Conservation (phyloP, 2,888 invertebrate species). For the Stenodema calcarata region DNA sequence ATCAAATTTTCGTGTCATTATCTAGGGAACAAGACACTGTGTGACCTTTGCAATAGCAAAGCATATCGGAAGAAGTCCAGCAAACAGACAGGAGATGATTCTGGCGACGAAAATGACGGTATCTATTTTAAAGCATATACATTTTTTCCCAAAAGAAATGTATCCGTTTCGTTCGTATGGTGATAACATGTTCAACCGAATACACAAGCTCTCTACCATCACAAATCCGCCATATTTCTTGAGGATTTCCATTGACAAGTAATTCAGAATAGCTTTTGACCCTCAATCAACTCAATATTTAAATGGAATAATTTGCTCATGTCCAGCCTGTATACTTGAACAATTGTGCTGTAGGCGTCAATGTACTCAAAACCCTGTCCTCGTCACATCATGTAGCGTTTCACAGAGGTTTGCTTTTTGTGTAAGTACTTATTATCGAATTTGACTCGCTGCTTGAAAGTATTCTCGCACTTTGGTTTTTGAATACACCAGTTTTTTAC, state of each 20-base stretch:
- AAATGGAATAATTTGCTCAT: too few relatives aligned
- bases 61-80: conserved; percentile 68
- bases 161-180: neutral
- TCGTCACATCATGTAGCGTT: neutral
- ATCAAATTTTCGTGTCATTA: conserved; percentile 39
- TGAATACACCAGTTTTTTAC: neutral
- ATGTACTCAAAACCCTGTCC: neutral
- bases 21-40: conserved; percentile 89
- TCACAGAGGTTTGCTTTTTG: neutral
- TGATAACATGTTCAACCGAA: too few relatives aligned
- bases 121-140: conserved; percentile 35
- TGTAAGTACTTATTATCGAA: neutral
- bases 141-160: neutral
- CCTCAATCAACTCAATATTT: too few relatives aligned
- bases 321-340: too few relatives aligned
- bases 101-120: conserved; percentile 55
- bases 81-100: conserved; percentile 57
- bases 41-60: conserved; percentile 83
- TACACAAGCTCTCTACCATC: neutral
- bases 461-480: neutral
- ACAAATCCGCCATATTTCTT: neutral
- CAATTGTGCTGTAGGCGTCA: neutral
- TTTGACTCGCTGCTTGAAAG: neutral
- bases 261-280: neutral
- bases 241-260: neutral